Conservation (phyloP, 1,140 invertebrate genomes). For the Drosophila parabipectinata region DNA sequence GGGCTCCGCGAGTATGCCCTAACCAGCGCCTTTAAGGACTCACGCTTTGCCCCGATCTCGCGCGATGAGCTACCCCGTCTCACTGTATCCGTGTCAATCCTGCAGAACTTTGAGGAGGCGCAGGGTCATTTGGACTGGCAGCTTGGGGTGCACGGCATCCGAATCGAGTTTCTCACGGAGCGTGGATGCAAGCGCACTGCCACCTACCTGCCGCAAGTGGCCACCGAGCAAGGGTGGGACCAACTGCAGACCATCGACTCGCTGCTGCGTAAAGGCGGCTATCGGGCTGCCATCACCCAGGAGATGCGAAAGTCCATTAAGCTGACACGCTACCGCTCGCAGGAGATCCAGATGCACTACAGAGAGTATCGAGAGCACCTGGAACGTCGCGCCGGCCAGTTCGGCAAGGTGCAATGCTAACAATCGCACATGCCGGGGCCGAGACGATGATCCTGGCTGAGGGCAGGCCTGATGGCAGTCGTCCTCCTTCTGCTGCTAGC, state of each 20-base stretch:
- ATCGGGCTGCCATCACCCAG: constrained; percentile 94
- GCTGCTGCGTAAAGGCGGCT: constrained; percentile 97
- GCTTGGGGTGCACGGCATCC: constrained; percentile 98
- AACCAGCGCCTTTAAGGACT: constrained; percentile 99
- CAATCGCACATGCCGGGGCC: constrained; percentile 60
- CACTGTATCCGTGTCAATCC: constrained; percentile 97
- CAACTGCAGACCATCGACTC: constrained; percentile 99
- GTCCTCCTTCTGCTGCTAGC: constrained; percentile 64
- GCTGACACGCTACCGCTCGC: constrained; percentile 95
- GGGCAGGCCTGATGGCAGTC: constrained; percentile 62
- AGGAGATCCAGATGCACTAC: constrained; percentile 85
- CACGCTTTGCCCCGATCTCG: constrained; percentile 97
- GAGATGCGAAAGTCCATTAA: constrained; percentile 95
- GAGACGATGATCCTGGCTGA: constrained; percentile 71
- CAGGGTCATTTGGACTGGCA: constrained; percentile 98
- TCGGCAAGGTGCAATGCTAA: constrained; percentile 83
- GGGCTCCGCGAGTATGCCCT: constrained; percentile 98
- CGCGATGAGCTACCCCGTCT: constrained; percentile 96
- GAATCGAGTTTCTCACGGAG: constrained; percentile 98
- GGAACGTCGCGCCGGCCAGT: constrained; percentile 73
- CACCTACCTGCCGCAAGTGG: constrained; percentile 99
- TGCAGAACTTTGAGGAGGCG: constrained; percentile 96
- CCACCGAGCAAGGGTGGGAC: constrained; percentile 99
- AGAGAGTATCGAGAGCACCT: constrained; percentile 80
- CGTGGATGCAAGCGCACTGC: constrained; percentile 97